Evolutionary conservation across 2,113 vertebrate species (phyloP).

Genomic region (Peucedramus taeniatus): DNA sequence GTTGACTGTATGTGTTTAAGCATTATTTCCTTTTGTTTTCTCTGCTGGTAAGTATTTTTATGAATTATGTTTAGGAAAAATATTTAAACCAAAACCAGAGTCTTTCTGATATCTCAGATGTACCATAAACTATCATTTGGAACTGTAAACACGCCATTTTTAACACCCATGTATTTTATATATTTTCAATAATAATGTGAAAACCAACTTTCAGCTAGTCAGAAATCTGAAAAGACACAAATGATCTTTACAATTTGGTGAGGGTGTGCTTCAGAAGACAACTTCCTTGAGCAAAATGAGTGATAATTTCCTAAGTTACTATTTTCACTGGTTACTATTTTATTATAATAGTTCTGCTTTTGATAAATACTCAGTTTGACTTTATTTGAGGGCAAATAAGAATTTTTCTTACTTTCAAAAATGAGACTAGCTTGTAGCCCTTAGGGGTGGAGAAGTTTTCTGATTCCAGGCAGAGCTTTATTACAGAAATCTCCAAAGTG

Average conservation of each 20-base stretch:
- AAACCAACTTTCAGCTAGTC: background rate
- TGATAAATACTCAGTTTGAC: background rate
- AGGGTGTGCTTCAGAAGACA: background rate
- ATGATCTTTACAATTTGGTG: background rate
- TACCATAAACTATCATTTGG: background rate
- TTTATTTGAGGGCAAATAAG: background rate
- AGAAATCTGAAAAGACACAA: background rate
- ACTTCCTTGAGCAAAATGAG: background rate
- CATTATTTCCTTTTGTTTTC: background rate
- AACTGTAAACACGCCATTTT: background rate
- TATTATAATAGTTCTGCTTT: background rate
- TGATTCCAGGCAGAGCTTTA: background rate
- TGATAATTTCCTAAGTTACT: background rate
- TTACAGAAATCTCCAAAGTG: slow-evolving; percentile 21
- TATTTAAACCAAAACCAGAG: background rate
- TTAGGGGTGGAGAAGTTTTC: background rate
- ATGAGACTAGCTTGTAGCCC: background rate
- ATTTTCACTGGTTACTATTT: background rate
- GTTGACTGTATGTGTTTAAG: background rate
- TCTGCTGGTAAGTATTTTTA: background rate
- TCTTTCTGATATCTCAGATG: background rate
- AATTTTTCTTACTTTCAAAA: background rate
- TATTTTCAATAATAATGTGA: background rate
- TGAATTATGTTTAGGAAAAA: background rate
- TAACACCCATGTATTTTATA: background rate